Percentiles rank a stretch among this genome's conserved stretches.
Conservation (phyloP, 2,888 invertebrate genomes). For the Thalpophila matura region DNA sequence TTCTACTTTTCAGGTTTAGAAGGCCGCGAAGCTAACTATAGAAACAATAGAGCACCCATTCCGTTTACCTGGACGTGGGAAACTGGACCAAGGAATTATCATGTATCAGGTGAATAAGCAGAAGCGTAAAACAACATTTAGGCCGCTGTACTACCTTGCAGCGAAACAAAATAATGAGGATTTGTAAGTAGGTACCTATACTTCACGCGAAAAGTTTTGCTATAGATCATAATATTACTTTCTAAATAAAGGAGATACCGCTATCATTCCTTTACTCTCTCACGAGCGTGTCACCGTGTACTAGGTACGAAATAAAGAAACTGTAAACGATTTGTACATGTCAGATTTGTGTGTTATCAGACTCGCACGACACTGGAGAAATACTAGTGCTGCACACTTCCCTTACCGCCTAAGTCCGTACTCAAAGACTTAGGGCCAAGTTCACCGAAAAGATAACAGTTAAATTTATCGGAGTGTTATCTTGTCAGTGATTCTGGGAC, state of each 20-base stretch:
- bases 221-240: background rate
- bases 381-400: background rate
- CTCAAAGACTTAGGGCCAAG: background rate
- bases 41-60: conserved; percentile 24
- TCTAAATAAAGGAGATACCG: conserved; percentile 13
- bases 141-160: background rate
- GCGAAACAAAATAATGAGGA: conserved; percentile 1
- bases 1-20: background rate
- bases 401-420: background rate
- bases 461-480: no score
- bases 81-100: conserved; percentile 14
- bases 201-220: background rate
- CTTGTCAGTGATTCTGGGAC: no score
- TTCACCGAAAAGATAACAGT: no score
- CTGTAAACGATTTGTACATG: conserved; percentile 23
- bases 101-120: conserved; percentile 6
- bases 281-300: conserved; percentile 4
- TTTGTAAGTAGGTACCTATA: no score
- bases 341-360: conserved; percentile 18
- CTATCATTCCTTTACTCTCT: conserved; percentile 28
- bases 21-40: no score
- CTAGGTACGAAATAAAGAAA: conserved; percentile 18
- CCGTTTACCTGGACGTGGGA: background rate
- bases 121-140: conserved; percentile 3
- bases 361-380: no score